Evolutionary conservation across 2,797 vertebrate species (phyloP), one percentile per base, ranked within the genome.

Genomic region (Moxostoma hubbsi): DNA sequence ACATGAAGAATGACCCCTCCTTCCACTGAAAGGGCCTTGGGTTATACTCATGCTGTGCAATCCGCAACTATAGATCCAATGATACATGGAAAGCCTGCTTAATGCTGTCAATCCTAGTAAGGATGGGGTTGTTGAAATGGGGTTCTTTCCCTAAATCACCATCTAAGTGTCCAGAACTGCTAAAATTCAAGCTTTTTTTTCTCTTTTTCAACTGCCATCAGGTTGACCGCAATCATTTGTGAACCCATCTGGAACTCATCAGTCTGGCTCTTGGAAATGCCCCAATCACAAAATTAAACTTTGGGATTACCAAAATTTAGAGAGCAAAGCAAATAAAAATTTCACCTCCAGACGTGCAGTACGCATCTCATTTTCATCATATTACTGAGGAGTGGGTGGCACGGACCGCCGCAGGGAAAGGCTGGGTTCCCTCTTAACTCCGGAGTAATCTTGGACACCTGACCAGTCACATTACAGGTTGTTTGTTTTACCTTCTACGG

Each of bases 251-350:
- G 86, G 83, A 83, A 82, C 71, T 68, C 86, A 84, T 88, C 84
- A 86, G 58, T 61, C 80, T 64, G 11, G 49, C 82, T 81, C 79
- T 85, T 88, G 87, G 86, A 87, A 81, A 82, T 36, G 55, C 74
- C 83, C 83, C 85, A 87, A 85, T 87, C 85, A 83, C 71, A 55
- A 81, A 88, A 86, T 88, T 85, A 83, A 85, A 87, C 82, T 85
- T 84, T 57, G 70, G 84, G 84, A 85, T 88, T 86, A 85, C 83
- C 75, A 81, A 86, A 77, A 83, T 82, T 81, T 85, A 77, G 68
- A 76, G 73, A 82, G 58, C 55, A 79, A 85, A 65, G 58, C 69
- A 82, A 83, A 82, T 76, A 82, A 83, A 81, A 82, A 46, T 45
- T n/a, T 61, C 80, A 79, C 80, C 74, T 80, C 62, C 79, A 84